Evolutionary conservation across 2,797 vertebrate species (phyloP).

Genomic region (Microtus obscurus): DNA sequence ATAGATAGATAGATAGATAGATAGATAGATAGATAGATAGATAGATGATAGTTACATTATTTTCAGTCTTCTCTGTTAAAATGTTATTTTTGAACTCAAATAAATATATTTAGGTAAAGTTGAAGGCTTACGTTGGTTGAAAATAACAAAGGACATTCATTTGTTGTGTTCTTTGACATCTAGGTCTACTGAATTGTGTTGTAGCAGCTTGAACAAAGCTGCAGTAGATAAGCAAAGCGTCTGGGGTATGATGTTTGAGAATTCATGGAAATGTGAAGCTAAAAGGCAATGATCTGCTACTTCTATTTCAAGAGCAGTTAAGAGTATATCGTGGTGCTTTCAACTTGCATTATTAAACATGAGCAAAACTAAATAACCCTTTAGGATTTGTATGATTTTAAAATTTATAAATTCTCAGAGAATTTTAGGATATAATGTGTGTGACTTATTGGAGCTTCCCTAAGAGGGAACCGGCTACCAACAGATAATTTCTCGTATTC

Average conservation of each 20-base stretch:
- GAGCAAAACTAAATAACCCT: background rate
- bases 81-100: background rate
- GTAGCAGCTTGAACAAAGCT: background rate
- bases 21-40: background rate
- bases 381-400: slow-evolving; percentile 20
- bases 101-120: slow-evolving; percentile 16
- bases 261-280: background rate
- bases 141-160: background rate
- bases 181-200: background rate
- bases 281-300: background rate
- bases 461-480: background rate
- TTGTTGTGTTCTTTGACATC: background rate
- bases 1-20: background rate
- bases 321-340: background rate
- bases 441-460: background rate
- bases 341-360: background rate
- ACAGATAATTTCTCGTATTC: background rate
- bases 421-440: background rate
- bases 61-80: slow-evolving; percentile 26
- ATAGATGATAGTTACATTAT: background rate
- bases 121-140: background rate
- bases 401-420: background rate
- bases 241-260: background rate
- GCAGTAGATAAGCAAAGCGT: background rate
- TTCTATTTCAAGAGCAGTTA: slow-evolving; percentile 24